Evolutionary conservation across 2,888 invertebrate genomes (phyloP), one percentile per base, ranked within the genome.

Genomic region (Hypena proboscidalis): DNA sequence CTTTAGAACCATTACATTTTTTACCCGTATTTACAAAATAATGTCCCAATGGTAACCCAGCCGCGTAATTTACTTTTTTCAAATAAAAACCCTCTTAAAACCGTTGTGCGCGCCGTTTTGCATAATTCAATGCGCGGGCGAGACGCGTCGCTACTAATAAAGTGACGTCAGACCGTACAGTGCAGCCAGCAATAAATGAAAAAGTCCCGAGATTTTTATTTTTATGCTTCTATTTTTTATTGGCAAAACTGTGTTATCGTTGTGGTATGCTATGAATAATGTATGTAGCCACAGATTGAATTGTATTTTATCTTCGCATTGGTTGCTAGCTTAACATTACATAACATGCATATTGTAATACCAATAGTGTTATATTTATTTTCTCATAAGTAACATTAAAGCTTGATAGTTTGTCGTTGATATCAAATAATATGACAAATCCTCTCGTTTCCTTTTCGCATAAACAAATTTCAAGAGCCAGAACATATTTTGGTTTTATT

Each of bases 41-140:
- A 62, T 57, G 62, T 54, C 42, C 35, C 37, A 30, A 55, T 55
- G 59, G 62, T 65, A 67, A 58, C 61, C 55, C 57, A 35, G 46
- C 9, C 43, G 43, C 27, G 13, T 51, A 65, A 65, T 67, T 68
- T 57, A 49, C 58, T 60, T 67, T 74, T 70, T 60, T 58, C 47
- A 73, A 70, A 70, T 68, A 66, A 64, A 58, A 59, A 46, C 42
- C 46, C 36, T 44, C 47, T 68, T 67, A 64, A 58, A 59, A 46
- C 42, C 46, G 37, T 44, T 49, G 43, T 32, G 48, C 54, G 44
- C 37, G 22, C 37, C 44, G 44, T 58, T 74, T 71, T 74, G 64
- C 70, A 74, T 76, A 74, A 72, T 68, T 68, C 42, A 59, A 70
- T 62, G 48, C 27, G 58, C 49, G 47, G 53, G 47, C 39, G 57